Evolutionary conservation across 2,113 vertebrate genomes (phyloP).

Genomic region (Aythya baeri): DNA sequence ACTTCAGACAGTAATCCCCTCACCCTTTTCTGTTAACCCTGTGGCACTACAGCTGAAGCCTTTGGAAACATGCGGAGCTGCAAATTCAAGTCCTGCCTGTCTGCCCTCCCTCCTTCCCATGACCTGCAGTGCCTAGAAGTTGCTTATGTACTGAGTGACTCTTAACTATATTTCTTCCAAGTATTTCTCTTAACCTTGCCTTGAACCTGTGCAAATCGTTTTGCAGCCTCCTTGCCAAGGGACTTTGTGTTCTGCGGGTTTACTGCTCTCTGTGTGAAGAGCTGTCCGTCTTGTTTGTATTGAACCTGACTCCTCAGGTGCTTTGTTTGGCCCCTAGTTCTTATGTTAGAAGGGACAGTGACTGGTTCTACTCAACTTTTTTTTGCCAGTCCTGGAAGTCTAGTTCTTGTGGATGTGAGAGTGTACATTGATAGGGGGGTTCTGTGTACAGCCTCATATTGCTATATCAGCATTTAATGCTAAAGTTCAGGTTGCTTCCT

Average conservation of each 20-base stretch:
- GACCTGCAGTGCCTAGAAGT: background rate
- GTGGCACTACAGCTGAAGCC: background rate
- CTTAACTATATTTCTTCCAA: background rate
- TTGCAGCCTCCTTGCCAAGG: background rate
- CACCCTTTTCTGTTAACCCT: background rate
- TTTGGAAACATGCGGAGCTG: background rate
- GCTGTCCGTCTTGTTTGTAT: background rate
- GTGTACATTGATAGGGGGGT: background rate
- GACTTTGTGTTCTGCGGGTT: conserved; percentile 44
- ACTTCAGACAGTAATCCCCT: background rate
- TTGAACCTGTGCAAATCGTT: conserved; percentile 10
- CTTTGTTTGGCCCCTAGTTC: background rate
- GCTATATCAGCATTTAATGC: background rate
- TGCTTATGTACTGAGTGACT: background rate
- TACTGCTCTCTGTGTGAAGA: fast-evolving
- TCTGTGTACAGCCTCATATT: background rate
- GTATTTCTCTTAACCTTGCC: conserved; percentile 16
- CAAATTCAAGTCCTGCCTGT: background rate
- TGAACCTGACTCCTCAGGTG: background rate
- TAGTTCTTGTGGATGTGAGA: background rate
- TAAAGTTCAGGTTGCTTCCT: background rate
- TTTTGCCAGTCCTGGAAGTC: background rate
- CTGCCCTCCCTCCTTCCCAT: background rate
- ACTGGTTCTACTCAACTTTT: background rate
- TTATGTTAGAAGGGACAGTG: background rate